Base-by-base conservation (phyloP, 1,140 invertebrate genomes). In the Acromyrmex charruanus region DNA sequence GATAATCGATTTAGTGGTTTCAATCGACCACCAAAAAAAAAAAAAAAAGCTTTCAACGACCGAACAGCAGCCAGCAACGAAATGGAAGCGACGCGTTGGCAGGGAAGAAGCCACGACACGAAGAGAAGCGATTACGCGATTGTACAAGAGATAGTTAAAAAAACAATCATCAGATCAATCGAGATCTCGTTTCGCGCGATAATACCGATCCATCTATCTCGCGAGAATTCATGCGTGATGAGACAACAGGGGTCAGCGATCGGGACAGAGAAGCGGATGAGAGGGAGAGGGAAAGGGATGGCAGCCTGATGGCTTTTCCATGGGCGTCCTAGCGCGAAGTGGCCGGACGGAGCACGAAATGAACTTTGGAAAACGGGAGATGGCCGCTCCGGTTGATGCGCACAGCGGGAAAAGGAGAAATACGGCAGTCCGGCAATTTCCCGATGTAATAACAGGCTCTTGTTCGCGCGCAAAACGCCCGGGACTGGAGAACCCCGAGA, bases 381-480 rank as follows among this genome's bases (percentile, higher is more conserved):
- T 77, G 49, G 74, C n/a, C 74, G 35, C 5, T n/a, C 35, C 25
- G 53, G 35, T 49, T 61, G 79, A 82, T 49, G 39, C 18, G 28
- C 55, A 16, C 6, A 39, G n/a, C 18, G 39, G 59, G 31, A 16
- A 59, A 49, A n/a, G 53, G 28, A 74, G 44, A 63, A 77, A 82
- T 58, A 65, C 31, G 53, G 59, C 28, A 77, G 71, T 90, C 86
- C 77, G 16, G 77, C 88, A 89, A 91, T 91, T 89, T 89, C 55
- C 79, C 88, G 74, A 89, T 85, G 74, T 86, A 91, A 91, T 91
- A 89, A 89, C 86, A 84, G 68, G 61, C 66, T 28, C 68, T 85
- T 87, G 81, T 82, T 81, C 66, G 89, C 39, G 77, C 74, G 74
- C 61, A 82, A 86, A 90, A 91, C 65, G 74, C 61, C 39, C 61